Conservation (phyloP, 2,888 invertebrate genomes). For the Cheilosia grossa region DNA sequence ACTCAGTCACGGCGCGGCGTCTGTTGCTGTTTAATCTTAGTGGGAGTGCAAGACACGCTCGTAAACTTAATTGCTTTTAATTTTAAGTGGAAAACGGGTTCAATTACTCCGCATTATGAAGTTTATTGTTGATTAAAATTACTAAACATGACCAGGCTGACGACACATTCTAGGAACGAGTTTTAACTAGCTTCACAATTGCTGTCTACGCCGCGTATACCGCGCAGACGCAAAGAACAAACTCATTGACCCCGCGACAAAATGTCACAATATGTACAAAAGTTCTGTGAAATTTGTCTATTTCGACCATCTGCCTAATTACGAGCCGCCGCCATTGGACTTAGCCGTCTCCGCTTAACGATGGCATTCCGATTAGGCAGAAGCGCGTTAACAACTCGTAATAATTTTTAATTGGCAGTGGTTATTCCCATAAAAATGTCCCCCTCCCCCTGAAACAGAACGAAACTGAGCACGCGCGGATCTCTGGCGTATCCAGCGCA, state of each 20-base stretch:
- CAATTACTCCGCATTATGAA: constrained; percentile 58
- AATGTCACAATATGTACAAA: constrained; percentile 48
- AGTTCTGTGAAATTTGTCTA: constrained; percentile 53
- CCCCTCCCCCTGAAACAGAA: constrained; percentile 17
- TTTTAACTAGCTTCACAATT: constrained; percentile 9
- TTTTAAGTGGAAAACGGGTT: constrained; percentile 47
- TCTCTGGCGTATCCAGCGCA: constrained; percentile 56
- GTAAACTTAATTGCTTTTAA: constrained; percentile 35
- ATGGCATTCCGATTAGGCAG: constrained; percentile 65
- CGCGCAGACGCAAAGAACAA: constrained; percentile 7
- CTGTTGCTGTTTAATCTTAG: not conserved
- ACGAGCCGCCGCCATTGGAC: constrained; percentile 39
- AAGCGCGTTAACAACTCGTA: constrained; percentile 72
- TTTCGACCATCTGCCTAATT: constrained; percentile 65
- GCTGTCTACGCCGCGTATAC: not conserved
- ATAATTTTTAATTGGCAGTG: constrained; percentile 70
- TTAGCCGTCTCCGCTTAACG: constrained; percentile 23
- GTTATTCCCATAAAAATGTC: constrained; percentile 61
- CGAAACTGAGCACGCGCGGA: constrained; percentile 61
- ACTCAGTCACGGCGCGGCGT: not conserved
- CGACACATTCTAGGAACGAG: constrained; percentile 42
- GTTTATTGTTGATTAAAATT: constrained; percentile 51
- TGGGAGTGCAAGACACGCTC: constrained; percentile 36
- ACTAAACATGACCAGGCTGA: constrained; percentile 26
- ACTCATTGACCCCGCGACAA: constrained; percentile 55